Base-by-base conservation (phyloP, 2,113 vertebrate species). In the Osmerus mordax region DNA sequence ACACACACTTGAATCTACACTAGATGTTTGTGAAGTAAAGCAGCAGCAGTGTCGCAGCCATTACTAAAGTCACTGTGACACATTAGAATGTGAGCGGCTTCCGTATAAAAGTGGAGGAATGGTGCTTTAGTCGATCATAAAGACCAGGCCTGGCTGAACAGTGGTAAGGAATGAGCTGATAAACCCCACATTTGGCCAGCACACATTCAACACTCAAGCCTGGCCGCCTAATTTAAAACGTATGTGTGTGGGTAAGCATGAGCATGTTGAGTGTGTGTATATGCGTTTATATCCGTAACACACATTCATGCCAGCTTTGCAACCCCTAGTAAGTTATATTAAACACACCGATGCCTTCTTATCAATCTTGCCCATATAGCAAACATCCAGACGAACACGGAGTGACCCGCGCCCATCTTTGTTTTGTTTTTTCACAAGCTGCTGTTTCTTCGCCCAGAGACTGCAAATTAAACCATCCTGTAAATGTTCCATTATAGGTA, bases 401-500 rank as follows among this genome's bases (percentile, higher is more conserved):
- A 62, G 29, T 28, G 52, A 60, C 53, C 52, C 77, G 64, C 70
- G 64, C 53, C 85, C 85, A 87, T 82, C 90, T 82, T 87, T 85
- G 88, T 87, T 85, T 83, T 90, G 81, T 92, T 90, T 85, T 80
- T 92, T 89, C 82, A 80, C 74, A 53, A 55, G 67, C 86, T 83
- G 78, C 75, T 79, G 80, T 80, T 83, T 90, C 91, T 90, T 79
- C 82, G 78, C 86, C 87, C 84, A 73, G 85, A 91, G 89, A 91
- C 90, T 91, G 87, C 91, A 92, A 92, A 93, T 94, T 93, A 94
- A 92, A 87, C 84, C 87, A 88, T 90, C 87, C 89, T 83, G 86
- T 93, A 93, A 93, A 93, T 94, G 88, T 87, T 92, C 90, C 85
- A 87, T 91, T 91, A 89, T 89, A 92, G 93, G 91, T 89, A 92